Conservation (phyloP, 2,888 invertebrate genomes). For the Sphaerophoria rueppellii region DNA sequence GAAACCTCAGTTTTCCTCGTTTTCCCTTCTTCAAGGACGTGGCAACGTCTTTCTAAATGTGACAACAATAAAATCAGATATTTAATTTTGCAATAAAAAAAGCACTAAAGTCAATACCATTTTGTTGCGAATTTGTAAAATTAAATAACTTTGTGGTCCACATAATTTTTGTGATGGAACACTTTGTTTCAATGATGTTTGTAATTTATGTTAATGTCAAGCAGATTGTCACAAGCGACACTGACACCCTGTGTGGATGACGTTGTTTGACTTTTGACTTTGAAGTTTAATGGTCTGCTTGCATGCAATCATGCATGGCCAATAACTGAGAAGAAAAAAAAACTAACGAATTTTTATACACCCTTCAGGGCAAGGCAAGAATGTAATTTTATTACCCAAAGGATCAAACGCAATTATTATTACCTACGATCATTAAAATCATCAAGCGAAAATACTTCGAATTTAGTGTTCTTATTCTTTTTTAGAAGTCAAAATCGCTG, state of each 20-base stretch:
- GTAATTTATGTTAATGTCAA: neutral
- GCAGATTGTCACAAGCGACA: neutral
- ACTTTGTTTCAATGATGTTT: neutral
- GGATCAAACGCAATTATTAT: slow-evolving; percentile 23
- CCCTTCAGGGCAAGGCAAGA: neutral
- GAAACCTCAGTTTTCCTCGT: too few relatives aligned
- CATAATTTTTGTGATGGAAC: neutral
- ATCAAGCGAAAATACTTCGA: slow-evolving; percentile 29
- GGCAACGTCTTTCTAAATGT: too few relatives aligned
- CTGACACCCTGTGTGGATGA: slow-evolving; percentile 12
- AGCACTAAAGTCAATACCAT: too few relatives aligned
- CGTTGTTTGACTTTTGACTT: slow-evolving; percentile 50
- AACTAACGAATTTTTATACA: slow-evolving; percentile 6
- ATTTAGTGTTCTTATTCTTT: slow-evolving; percentile 53
- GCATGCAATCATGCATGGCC: slow-evolving; percentile 66
- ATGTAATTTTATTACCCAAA: slow-evolving; percentile 22
- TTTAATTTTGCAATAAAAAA: too few relatives aligned
- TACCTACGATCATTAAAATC: neutral
- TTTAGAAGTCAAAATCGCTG: neutral
- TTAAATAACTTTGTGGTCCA: neutral
- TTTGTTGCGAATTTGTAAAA: neutral
- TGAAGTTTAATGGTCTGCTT: slow-evolving; percentile 47
- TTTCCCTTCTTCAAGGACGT: too few relatives aligned
- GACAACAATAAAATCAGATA: too few relatives aligned
- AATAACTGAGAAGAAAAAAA: neutral